phyloP scores from a whole-genome alignment of 1,140 invertebrate genomes.

The Vollenhovia emeryi region DNA sequence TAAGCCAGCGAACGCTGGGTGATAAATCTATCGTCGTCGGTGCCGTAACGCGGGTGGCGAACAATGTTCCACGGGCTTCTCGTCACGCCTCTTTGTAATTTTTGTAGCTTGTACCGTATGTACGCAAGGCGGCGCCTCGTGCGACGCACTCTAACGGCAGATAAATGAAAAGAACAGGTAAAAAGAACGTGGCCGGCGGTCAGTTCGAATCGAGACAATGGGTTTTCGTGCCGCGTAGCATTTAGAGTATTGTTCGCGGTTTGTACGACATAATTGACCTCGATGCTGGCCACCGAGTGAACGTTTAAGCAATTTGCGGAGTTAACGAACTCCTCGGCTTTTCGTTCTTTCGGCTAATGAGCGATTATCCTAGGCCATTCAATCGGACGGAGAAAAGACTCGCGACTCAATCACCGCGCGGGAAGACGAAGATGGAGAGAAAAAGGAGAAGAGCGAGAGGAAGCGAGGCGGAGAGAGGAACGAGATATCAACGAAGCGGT shows the following conservation, averaged over 20 bases:
- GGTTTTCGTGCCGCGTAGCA: not conserved
- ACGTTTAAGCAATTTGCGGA: slow-evolving; percentile 45
- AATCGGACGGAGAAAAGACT: slow-evolving; percentile 18
- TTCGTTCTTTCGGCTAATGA: slow-evolving; percentile 32
- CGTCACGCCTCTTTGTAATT: slow-evolving; percentile 51
- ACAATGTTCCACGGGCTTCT: slow-evolving; percentile 33
- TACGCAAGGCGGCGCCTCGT: not conserved
- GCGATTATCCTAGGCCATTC: slow-evolving; percentile 33
- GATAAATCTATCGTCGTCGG: slow-evolving; percentile 64
- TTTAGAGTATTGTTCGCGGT: slow-evolving; percentile 3
- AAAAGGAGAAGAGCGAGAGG: not conserved
- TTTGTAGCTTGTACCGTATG: slow-evolving; percentile 45
- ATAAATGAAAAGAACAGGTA: slow-evolving; percentile 12
- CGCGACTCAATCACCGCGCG: slow-evolving; percentile 15
- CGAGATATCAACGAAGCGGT: slow-evolving; percentile 20
- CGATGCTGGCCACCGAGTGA: not conserved
- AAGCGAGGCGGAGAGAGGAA: not conserved
- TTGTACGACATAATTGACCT: slow-evolving; percentile 14
- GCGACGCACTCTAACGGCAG: not conserved
- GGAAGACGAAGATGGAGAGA: not conserved
- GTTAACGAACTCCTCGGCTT: slow-evolving; percentile 12
- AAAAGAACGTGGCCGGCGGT: not conserved
- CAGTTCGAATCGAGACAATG: slow-evolving; percentile 11
- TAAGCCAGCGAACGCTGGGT: slow-evolving; percentile 32
- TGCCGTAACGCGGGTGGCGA: not conserved